Conservation (phyloP, 2,888 invertebrate genomes). For the Schizaphis graminum region DNA sequence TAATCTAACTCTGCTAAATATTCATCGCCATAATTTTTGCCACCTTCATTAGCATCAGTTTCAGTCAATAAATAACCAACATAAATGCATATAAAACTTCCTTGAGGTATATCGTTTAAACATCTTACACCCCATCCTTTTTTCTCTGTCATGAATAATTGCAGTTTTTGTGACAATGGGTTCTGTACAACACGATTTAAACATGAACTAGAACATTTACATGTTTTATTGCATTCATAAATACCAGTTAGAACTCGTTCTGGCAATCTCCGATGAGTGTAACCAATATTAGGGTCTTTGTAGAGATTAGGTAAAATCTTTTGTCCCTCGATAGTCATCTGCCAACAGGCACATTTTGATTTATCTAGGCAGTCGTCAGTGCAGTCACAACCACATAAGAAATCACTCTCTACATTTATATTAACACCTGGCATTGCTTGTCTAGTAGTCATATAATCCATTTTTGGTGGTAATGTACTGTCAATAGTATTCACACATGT, state of each 20-base stretch:
- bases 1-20: slow-evolving; percentile 98
- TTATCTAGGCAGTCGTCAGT: slow-evolving; percentile 93
- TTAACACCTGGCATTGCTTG: slow-evolving; percentile 89
- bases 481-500: slow-evolving; percentile 93
- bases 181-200: slow-evolving; percentile 95
- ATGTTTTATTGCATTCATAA: slow-evolving; percentile 94
- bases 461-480: slow-evolving; percentile 84
- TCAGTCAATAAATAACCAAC: slow-evolving; percentile 94
- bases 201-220: slow-evolving; percentile 88
- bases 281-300: slow-evolving; percentile 77
- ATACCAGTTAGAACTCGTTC: slow-evolving; percentile 92
- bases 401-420: slow-evolving; percentile 86
- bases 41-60: slow-evolving; percentile 85
- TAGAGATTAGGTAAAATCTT: slow-evolving; percentile 70
- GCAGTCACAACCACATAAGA: slow-evolving; percentile 92
- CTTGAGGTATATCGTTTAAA: slow-evolving; percentile 94
- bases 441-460: slow-evolving; percentile 87
- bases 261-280: slow-evolving; percentile 84
- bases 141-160: slow-evolving; percentile 94
- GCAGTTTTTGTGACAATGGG: slow-evolving; percentile 86
- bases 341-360: slow-evolving; percentile 90
- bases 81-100: slow-evolving; percentile 96
- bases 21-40: slow-evolving; percentile 92
- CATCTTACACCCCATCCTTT: slow-evolving; percentile 98
- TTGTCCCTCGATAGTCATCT: slow-evolving; percentile 83